Percentiles rank a stretch among this genome's conserved stretches.
Evolutionary conservation across 2,113 vertebrate genomes (phyloP).

Genomic region (Trochalopteron elliotii): DNA sequence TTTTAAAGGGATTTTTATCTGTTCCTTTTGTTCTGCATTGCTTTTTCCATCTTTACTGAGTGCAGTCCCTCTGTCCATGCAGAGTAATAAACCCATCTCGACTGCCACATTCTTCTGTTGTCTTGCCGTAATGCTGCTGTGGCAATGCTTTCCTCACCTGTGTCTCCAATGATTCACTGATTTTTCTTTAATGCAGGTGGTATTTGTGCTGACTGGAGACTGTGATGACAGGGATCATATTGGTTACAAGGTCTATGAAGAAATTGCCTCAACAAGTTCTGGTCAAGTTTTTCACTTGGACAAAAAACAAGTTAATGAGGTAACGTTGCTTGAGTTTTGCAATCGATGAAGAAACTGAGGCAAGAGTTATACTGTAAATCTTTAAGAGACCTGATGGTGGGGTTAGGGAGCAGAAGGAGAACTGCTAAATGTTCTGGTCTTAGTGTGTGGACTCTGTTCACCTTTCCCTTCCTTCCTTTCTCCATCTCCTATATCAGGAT

Average conservation of each 20-base stretch:
- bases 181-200: conserved; percentile 78
- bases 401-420: neutral
- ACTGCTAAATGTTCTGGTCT: neutral
- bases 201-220: conserved; percentile 97
- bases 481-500: neutral
- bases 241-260: conserved; percentile 96
- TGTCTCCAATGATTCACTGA: neutral
- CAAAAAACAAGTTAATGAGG: conserved; percentile 99
- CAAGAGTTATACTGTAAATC: neutral
- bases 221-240: conserved; percentile 93
- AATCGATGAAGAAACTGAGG: neutral
- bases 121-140: neutral
- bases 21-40: neutral
- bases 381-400: neutral
- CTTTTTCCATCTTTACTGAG: neutral
- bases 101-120: neutral
- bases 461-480: neutral
- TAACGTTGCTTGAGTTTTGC: conserved; percentile 62
- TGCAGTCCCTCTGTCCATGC: neutral
- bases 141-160: neutral
- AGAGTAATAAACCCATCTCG: neutral
- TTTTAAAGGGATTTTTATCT: neutral
- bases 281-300: conserved; percentile 98
- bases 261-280: conserved; percentile 98
- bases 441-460: neutral